phyloP scores from a whole-genome alignment of 2,797 vertebrate species.

The Bradypodion ventrale region DNA sequence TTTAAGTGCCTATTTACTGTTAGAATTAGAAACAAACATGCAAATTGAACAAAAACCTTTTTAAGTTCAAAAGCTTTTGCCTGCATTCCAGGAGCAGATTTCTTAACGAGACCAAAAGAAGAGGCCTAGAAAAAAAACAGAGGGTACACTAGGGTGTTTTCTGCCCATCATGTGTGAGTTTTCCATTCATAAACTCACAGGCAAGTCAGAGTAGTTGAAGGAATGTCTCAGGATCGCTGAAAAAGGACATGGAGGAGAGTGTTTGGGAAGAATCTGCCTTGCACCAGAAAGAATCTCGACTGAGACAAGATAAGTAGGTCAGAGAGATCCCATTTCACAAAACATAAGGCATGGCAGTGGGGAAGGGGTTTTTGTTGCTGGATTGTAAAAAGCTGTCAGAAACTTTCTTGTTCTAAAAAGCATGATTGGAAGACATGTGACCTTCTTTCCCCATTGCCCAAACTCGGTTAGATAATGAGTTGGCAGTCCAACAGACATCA shows the following conservation, averaged over 20 bases:
- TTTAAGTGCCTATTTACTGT: not conserved
- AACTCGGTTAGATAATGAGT: not conserved
- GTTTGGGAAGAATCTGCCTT: not conserved
- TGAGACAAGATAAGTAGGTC: not conserved
- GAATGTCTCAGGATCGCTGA: not conserved
- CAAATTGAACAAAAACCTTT: not conserved
- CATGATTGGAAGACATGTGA: not conserved
- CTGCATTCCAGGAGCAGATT: not conserved
- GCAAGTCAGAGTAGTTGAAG: not conserved
- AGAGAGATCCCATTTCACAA: not conserved
- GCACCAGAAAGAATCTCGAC: not conserved
- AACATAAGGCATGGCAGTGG: not conserved
- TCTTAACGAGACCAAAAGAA: not conserved
- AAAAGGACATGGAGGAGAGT: not conserved
- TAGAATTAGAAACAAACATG: not conserved
- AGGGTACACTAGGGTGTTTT: not conserved
- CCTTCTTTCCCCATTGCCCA: not conserved
- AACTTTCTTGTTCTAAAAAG: not conserved
- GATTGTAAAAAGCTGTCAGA: not conserved
- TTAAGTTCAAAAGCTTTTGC: not conserved
- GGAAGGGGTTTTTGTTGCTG: not conserved
- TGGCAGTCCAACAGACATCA: not conserved
- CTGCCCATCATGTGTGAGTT: not conserved
- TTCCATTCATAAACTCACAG: not conserved
- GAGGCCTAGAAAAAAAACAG: fast-evolving